These are phyloP conservation scores for Pygoscelis adeliae DNA, from an alignment of 2,113 vertebrate species.

Conservation along the genomic window DNA sequence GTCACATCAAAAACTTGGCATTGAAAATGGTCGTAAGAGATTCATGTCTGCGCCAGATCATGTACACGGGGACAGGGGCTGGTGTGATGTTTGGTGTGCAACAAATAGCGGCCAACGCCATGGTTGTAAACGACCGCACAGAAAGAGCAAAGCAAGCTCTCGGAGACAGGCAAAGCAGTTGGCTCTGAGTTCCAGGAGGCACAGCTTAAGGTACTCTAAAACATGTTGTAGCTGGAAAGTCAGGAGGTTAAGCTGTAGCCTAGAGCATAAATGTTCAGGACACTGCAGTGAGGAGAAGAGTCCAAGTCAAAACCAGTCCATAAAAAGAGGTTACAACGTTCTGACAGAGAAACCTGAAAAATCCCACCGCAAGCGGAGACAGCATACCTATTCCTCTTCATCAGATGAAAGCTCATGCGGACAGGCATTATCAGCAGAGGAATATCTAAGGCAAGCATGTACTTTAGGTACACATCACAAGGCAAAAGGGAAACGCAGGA, in stretches of 20 bases:
- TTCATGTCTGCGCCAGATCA: background rate
- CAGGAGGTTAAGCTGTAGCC: slow-evolving; percentile 6
- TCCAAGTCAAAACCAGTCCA: slow-evolving; percentile 35
- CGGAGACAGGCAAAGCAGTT: slow-evolving; percentile 27
- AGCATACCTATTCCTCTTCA: slow-evolving; percentile 56
- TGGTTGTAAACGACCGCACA: background rate
- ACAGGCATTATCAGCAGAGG: slow-evolving; percentile 18
- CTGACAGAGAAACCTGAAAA: slow-evolving; percentile 63
- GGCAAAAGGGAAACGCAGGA: slow-evolving; percentile 67
- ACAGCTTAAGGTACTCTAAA: slow-evolving; percentile 37
- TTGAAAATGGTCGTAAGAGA: background rate
- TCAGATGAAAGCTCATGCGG: slow-evolving; percentile 62
- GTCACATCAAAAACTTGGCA: background rate
- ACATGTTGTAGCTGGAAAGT: slow-evolving; percentile 51
- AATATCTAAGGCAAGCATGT: background rate
- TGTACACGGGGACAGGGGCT: slow-evolving; percentile 8
- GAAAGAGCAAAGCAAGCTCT: slow-evolving; percentile 22
- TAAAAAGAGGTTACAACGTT: slow-evolving; percentile 74
- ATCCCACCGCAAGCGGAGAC: slow-evolving; percentile 63
- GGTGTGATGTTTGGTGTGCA: background rate
- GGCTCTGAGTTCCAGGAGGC: slow-evolving; percentile 13
- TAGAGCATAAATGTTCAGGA: slow-evolving; percentile 40
- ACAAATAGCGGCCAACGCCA: background rate
- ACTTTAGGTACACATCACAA: slow-evolving; percentile 3
- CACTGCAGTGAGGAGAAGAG: slow-evolving; percentile 27